Percentiles rank a stretch among this genome's conserved stretches.
phyloP scores from a whole-genome alignment of 2,888 invertebrate species.

The Temnothorax rugatulus region DNA sequence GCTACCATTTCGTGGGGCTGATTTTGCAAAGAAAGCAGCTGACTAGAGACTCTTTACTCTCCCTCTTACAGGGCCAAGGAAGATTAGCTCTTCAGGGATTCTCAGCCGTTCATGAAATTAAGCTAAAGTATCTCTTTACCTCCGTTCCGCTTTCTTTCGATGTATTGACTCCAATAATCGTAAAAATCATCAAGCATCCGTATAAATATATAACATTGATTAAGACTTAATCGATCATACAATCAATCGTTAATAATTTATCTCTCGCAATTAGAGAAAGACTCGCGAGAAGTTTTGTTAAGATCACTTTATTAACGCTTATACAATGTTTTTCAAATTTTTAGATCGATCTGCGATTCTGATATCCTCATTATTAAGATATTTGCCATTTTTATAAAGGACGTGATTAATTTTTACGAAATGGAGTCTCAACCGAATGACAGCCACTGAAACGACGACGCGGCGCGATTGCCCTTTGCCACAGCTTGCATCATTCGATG shows the following conservation, averaged over 20 bases:
- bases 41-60: conserved; percentile 79
- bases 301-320: neutral
- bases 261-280: neutral
- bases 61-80: conserved; percentile 61
- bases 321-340: neutral
- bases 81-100: conserved; percentile 72
- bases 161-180: neutral
- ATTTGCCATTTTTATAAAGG: neutral
- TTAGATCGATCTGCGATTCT: neutral
- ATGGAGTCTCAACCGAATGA: conserved; percentile 78
- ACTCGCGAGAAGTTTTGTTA: neutral
- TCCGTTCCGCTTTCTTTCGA: neutral
- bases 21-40: conserved; percentile 84
- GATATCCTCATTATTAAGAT: neutral
- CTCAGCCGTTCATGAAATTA: conserved; percentile 70
- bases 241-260: conserved; percentile 4
- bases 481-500: conserved; percentile 54
- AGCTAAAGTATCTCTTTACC: neutral
- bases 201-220: neutral
- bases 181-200: neutral
- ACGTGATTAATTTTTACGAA: conserved; percentile 2
- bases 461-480: conserved; percentile 61
- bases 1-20: conserved; percentile 67
- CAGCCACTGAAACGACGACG: conserved; percentile 77
- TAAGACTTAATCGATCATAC: neutral